Evolutionary conservation across 1,140 invertebrate species (phyloP).

Genomic region (Drosophila sulfurigaster): DNA sequence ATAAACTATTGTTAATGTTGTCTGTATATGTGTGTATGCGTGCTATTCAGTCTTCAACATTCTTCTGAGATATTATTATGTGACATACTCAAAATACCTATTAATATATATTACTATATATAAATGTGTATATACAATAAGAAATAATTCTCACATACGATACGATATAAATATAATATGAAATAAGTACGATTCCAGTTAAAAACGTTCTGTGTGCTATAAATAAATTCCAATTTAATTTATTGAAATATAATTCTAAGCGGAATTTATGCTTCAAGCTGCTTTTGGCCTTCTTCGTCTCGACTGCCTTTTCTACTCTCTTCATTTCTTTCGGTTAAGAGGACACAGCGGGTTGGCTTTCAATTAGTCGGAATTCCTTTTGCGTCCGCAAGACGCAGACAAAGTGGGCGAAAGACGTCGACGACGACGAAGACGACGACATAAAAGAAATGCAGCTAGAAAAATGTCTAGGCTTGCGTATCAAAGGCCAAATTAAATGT

Average conservation of each 20-base stretch:
- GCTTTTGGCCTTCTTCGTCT: not conserved
- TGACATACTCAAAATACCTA: slow-evolving; percentile 50
- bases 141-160: slow-evolving; percentile 45
- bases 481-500: slow-evolving; percentile 60
- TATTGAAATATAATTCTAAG: slow-evolving; percentile 39
- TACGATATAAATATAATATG: slow-evolving; percentile 38
- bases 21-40: slow-evolving; percentile 47
- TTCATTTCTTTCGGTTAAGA: not conserved
- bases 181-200: slow-evolving; percentile 39
- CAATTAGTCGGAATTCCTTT: slow-evolving; percentile 60
- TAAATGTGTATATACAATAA: slow-evolving; percentile 35
- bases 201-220: slow-evolving; percentile 69
- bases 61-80: slow-evolving; percentile 55
- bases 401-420: not conserved
- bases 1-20: slow-evolving; percentile 61
- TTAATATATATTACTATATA: slow-evolving; percentile 2
- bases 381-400: not conserved
- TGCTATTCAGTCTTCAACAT: slow-evolving; percentile 31
- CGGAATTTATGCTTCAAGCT: slow-evolving; percentile 27
- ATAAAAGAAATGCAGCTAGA: slow-evolving; percentile 46
- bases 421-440: not conserved
- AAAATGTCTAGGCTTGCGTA: slow-evolving; percentile 30
- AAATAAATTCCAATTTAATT: slow-evolving; percentile 70
- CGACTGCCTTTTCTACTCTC: not conserved
- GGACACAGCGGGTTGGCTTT: slow-evolving; percentile 22